Evolutionary conservation across 2,113 vertebrate species (phyloP).

Genomic region (Asarcornis scutulata): DNA sequence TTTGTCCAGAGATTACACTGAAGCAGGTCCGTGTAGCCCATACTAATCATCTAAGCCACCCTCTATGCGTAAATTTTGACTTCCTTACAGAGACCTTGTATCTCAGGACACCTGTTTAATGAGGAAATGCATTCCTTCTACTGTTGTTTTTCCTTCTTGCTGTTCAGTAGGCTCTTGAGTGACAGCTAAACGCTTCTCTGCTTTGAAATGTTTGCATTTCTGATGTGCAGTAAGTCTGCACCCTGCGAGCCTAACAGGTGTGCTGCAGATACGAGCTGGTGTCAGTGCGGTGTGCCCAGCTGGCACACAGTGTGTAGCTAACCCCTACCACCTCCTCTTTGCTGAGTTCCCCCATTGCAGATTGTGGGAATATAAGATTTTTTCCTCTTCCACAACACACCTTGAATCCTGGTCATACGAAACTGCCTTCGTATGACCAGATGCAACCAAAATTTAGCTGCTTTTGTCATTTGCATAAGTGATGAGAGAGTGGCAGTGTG

Average conservation of each 20-base stretch:
- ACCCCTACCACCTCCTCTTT: not conserved
- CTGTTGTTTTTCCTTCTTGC: not conserved
- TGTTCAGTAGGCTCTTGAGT: not conserved
- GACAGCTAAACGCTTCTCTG: not conserved
- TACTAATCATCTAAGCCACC: not conserved
- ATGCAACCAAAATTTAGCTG: not conserved
- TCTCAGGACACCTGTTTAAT: not conserved
- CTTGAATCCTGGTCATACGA: not conserved
- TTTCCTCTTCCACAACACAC: not conserved
- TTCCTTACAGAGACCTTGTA: not conserved
- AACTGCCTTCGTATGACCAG: not conserved
- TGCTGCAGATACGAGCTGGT: not conserved
- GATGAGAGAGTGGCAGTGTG: not conserved
- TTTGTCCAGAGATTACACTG: not conserved
- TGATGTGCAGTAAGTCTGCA: accelerated
- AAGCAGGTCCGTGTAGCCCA: not conserved
- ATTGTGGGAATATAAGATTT: not conserved
- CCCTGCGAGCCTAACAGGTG: not conserved
- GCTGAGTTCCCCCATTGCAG: not conserved
- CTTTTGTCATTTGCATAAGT: not conserved
- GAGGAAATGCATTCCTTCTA: not conserved
- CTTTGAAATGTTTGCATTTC: not conserved
- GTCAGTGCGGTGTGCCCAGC: not conserved
- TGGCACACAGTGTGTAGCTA: not conserved
- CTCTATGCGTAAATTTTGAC: not conserved